Conservation (phyloP, 2,797 vertebrate species). For the Denticeps clupeoides region DNA sequence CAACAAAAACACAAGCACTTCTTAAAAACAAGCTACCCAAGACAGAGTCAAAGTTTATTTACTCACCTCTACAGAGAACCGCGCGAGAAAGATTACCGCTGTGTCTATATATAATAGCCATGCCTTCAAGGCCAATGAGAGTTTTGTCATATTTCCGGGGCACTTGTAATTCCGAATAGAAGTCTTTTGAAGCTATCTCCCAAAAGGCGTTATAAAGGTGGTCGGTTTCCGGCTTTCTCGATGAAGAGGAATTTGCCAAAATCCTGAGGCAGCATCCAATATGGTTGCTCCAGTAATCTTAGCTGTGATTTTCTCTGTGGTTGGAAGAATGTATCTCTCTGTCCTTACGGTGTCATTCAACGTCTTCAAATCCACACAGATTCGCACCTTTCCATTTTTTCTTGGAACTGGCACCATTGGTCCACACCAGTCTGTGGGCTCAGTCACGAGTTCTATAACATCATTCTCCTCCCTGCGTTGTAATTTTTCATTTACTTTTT, state of each 20-base stretch:
- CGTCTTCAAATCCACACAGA: constrained; percentile 1
- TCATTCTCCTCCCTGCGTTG: background rate
- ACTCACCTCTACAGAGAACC: too few species aligned
- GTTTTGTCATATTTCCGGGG: background rate
- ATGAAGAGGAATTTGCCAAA: constrained; percentile 11
- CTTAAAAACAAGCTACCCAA: too few species aligned
- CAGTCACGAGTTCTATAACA: constrained; percentile 3
- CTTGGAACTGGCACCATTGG: background rate
- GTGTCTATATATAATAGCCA: too few species aligned
- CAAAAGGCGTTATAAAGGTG: background rate
- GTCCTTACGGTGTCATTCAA: constrained; percentile 1
- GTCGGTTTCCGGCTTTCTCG: background rate
- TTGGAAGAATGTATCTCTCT: constrained; percentile 6
- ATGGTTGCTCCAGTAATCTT: background rate
- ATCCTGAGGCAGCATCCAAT: constrained; percentile 5
- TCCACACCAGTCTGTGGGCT: background rate
- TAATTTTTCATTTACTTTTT: constrained; percentile 2
- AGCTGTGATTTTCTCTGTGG: background rate
- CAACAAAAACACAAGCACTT: too few species aligned
- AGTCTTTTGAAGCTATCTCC: background rate
- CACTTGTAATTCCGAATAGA: background rate
- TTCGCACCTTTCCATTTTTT: background rate
- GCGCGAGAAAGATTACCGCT: too few species aligned
- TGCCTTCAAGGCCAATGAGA: background rate
- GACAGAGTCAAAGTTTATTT: too few species aligned